These are phyloP conservation scores for Nymphalis io DNA, from an alignment of 1,140 invertebrate species.

Conservation along the genomic window DNA sequence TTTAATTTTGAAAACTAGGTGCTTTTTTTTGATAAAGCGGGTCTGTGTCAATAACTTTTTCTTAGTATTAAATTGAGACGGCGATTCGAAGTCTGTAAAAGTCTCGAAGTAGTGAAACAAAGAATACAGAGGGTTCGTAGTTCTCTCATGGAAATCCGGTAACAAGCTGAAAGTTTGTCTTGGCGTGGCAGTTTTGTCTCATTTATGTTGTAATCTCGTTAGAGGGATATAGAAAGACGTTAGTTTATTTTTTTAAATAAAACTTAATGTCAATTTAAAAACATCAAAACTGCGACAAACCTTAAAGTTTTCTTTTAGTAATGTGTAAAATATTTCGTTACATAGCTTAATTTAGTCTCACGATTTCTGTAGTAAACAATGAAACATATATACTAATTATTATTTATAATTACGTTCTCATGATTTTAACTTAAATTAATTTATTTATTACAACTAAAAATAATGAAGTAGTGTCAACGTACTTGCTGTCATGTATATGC, in stretches of 20 bases:
- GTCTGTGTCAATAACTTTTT: slow-evolving; percentile 16
- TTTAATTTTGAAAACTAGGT: too few relatives aligned
- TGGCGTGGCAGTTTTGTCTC: slow-evolving; percentile 27
- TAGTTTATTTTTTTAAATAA: background rate
- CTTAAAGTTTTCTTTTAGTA: too few relatives aligned
- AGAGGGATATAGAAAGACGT: slow-evolving; percentile 2
- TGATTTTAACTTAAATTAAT: too few relatives aligned
- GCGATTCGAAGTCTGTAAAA: slow-evolving; percentile 25
- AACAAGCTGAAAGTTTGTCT: slow-evolving; percentile 52
- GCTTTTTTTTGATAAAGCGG: background rate
- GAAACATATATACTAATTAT: too few relatives aligned
- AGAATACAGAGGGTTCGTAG: slow-evolving; percentile 46
- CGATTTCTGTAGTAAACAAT: too few relatives aligned
- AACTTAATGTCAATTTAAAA: background rate
- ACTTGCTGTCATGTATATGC: too few relatives aligned
- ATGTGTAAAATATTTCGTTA: too few relatives aligned
- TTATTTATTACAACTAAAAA: too few relatives aligned
- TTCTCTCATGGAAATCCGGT: slow-evolving; percentile 54
- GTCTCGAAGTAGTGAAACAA: slow-evolving; percentile 43
- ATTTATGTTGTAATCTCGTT: slow-evolving; percentile 45
- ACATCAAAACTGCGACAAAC: too few relatives aligned
- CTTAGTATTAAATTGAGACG: slow-evolving; percentile 25
- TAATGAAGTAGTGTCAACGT: too few relatives aligned
- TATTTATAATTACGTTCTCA: too few relatives aligned
- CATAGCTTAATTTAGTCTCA: too few relatives aligned